phyloP scores from a whole-genome alignment of 2,888 invertebrate genomes.

The Pterobdella sp. region DNA sequence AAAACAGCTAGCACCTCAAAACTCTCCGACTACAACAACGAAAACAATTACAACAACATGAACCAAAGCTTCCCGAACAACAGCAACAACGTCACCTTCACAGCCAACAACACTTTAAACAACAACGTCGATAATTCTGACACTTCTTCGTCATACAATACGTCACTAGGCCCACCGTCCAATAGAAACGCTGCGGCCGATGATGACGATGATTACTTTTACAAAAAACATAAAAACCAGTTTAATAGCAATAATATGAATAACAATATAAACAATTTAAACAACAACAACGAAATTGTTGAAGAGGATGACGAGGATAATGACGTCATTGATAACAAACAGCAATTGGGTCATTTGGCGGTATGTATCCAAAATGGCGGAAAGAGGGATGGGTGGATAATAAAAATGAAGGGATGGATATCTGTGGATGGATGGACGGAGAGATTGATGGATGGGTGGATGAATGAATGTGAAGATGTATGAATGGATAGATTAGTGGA shows the following conservation, averaged over 20 bases:
- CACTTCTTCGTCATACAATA: slow-evolving; percentile 1
- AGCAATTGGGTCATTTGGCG: neutral
- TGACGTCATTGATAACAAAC: neutral
- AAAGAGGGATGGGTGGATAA: no score
- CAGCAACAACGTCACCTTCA: slow-evolving; percentile 18
- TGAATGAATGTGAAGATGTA: no score
- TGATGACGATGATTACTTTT: neutral
- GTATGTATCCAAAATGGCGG: no score
- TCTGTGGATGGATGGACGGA: no score
- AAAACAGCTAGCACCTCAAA: slow-evolving; percentile 26
- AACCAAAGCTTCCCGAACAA: neutral
- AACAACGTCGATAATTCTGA: slow-evolving; percentile 14
- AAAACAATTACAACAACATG: slow-evolving; percentile 4
- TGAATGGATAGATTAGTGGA: no score
- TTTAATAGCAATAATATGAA: neutral
- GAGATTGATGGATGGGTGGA: no score
- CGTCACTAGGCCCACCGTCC: neutral
- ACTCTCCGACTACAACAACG: slow-evolving; percentile 16
- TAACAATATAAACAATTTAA: neutral
- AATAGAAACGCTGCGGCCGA: neutral
- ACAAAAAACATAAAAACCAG: slow-evolving; percentile 4
- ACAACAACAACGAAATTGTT: neutral
- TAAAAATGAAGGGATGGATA: no score
- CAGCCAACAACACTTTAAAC: slow-evolving; percentile 13
- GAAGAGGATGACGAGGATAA: slow-evolving; percentile 12